phyloP scores from a whole-genome alignment of 2,888 invertebrate species.

The Mythimna lalbum region DNA sequence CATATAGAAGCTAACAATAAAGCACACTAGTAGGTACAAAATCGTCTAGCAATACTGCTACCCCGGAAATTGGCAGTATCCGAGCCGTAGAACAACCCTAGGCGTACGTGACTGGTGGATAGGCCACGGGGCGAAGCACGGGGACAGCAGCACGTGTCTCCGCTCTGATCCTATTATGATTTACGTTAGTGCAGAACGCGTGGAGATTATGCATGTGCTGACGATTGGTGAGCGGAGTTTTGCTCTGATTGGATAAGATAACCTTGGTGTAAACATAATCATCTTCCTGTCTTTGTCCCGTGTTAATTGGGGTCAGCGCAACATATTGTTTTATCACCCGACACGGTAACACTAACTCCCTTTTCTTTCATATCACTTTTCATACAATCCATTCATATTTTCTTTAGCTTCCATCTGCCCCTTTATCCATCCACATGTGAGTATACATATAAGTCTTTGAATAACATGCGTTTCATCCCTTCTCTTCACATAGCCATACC shows the following conservation, averaged over 20 bases:
- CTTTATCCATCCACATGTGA: too few relatives aligned
- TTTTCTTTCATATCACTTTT: too few relatives aligned
- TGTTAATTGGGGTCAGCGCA: too few relatives aligned
- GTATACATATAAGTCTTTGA: too few relatives aligned
- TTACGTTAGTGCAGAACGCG: conserved; percentile 45
- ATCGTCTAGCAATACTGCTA: conserved; percentile 5
- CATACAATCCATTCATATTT: too few relatives aligned
- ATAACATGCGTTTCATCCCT: too few relatives aligned
- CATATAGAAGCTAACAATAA: neutral
- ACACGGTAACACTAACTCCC: too few relatives aligned
- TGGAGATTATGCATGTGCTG: conserved; percentile 23
- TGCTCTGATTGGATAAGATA: conserved; percentile 6
- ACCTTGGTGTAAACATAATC: too few relatives aligned
- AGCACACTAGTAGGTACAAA: neutral
- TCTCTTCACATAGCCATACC: too few relatives aligned
- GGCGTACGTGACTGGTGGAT: conserved; percentile 50
- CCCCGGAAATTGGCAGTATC: conserved; percentile 37
- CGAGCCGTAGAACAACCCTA: conserved; percentile 19
- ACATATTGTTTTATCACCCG: too few relatives aligned
- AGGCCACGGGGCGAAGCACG: conserved; percentile 57
- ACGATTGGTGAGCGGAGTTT: conserved; percentile 12
- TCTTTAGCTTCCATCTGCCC: too few relatives aligned
- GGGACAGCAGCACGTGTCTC: conserved; percentile 61
- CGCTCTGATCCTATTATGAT: conserved; percentile 62
- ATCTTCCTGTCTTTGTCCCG: too few relatives aligned